Evolutionary conservation across 2,888 invertebrate genomes (phyloP).

Genomic region (Caenorhabditis japonica): DNA sequence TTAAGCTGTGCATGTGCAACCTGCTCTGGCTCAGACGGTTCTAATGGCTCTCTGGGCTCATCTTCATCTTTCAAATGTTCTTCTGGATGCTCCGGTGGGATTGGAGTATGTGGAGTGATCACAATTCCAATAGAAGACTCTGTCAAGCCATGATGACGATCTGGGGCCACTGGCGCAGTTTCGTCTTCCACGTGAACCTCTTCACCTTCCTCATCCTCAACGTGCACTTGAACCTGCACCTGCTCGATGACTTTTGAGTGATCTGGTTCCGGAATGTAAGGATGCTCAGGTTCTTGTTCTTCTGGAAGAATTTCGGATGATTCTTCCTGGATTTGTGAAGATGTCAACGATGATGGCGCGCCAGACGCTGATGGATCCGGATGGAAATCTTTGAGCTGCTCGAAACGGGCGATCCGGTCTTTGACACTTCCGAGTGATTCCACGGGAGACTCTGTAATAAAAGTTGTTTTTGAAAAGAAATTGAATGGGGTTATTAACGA

Average conservation of each 20-base stretch:
- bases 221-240: no score
- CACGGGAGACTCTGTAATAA: constrained; percentile 61
- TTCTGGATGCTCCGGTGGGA: constrained; percentile 51
- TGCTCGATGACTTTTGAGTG: constrained; percentile 4
- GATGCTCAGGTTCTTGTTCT: constrained; percentile 2
- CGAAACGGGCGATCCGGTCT: constrained; percentile 66
- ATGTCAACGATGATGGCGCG: background rate
- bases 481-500: no score
- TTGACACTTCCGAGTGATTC: constrained; percentile 62
- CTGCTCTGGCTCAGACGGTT: constrained; percentile 53
- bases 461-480: background rate
- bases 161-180: background rate
- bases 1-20: constrained; percentile 54
- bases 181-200: constrained; percentile 1
- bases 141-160: constrained; percentile 3
- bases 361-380: constrained; percentile 29
- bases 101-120: constrained; percentile 56
- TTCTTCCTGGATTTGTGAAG: background rate
- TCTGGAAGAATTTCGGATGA: background rate
- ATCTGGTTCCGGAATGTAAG: background rate
- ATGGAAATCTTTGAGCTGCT: constrained; percentile 46
- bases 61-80: constrained; percentile 44
- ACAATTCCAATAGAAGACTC: constrained; percentile 51
- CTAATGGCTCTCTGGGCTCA: constrained; percentile 53
- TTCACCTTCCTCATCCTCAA: background rate